Evolutionary conservation across 2,113 vertebrate genomes (phyloP), one percentile per base, ranked within the genome.

Genomic region (Ammospiza caudacuta): DNA sequence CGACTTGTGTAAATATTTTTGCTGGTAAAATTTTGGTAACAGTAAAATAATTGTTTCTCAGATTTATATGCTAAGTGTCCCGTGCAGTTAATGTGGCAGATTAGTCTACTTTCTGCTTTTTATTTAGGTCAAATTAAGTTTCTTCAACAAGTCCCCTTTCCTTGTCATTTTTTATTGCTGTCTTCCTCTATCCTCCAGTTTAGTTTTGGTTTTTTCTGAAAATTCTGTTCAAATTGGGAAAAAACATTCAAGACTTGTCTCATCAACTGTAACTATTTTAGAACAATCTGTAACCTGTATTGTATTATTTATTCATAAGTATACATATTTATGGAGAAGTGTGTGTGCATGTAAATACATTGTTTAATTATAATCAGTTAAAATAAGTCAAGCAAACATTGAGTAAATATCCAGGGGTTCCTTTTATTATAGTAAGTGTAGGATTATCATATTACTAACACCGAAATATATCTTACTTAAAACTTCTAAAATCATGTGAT

Each of bases 391-490:
- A 82, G 46, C 19, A 74, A 55, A 23, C 1, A 59, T 23, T 12
- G 61, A 14, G 3, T 20, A 37, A 46, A 2, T n/a, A 10, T 43
- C 25, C 11, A 37, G 6, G 2, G 2, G 2, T 47, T 79, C 19
- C 2, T 66, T 86, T 75, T 39, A 23, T 57, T 46, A 12, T 24
- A 49, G 6, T 18, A 78, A 86, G 2, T 31, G 6, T n/a, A 64
- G 19, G 16, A n/a, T 4, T 57, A 31, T 46, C 8, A 9, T n/a
- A 57, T 51, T 47, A 18, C 2, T 69, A 59, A 64, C 5, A 61
- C 2, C 5, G 10, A 64, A 55, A 58, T 51, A 35, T 22, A 31
- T 51, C 5, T 78, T 46, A 49, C 25, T 67, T 79, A 41, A 51
- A 90, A 55, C 12, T 51, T 82, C 25, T 47, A 43, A 9, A 12